Percentiles rank a stretch among this genome's conserved stretches.
Conservation (phyloP, 2,888 invertebrate species). For the Seladonia tumulorum region DNA sequence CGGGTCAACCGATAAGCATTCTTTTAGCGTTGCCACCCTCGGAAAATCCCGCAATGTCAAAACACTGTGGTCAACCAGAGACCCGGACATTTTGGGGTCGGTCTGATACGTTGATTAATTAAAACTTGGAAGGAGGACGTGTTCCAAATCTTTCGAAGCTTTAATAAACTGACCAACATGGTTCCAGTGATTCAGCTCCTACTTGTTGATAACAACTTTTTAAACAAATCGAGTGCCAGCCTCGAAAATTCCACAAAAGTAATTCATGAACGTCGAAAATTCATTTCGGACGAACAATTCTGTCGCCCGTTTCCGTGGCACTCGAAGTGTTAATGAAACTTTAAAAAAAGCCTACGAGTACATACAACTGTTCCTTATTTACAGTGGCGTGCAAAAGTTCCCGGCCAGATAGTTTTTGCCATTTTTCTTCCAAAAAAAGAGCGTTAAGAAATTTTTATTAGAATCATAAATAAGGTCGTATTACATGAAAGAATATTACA, state of each 20-base stretch:
- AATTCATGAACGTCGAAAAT: neutral
- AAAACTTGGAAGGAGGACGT: neutral
- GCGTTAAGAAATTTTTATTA: no score
- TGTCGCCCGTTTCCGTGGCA: no score
- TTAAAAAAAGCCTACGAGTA: no score
- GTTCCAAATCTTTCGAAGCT: neutral
- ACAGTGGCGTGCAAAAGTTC: no score
- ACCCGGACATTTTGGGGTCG: neutral
- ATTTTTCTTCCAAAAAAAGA: no score
- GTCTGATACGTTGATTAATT: neutral
- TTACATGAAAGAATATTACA: no score
- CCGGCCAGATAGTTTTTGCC: no score
- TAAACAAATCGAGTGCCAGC: neutral
- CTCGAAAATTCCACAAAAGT: neutral
- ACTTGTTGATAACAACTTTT: neutral
- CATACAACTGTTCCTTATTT: no score
- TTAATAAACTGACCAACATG: neutral
- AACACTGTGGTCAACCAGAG: neutral
- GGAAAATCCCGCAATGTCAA: neutral
- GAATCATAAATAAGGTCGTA: no score
- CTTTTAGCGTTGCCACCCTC: neutral
- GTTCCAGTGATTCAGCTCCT: no score
- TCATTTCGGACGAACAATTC: neutral
- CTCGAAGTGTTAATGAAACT: neutral
- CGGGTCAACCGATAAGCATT: neutral